Percentiles rank a stretch among this genome's conserved stretches.
Conservation (phyloP, 2,113 vertebrate species). For the Syngnathus typhle region DNA sequence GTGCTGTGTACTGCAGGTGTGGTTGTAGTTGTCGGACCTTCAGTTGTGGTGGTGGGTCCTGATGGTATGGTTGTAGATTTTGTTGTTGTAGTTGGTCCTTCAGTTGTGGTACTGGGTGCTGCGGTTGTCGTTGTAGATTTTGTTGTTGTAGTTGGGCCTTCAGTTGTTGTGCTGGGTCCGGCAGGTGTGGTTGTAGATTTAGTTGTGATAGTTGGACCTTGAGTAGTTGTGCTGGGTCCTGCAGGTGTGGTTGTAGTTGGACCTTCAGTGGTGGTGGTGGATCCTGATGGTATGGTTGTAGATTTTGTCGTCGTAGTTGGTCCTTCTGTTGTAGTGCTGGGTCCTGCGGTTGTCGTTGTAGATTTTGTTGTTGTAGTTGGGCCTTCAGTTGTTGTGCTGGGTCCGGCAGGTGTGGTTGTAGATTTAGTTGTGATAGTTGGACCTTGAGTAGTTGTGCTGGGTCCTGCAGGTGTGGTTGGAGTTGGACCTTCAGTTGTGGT, state of each 20-base stretch:
- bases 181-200: background rate
- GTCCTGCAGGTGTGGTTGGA: no score
- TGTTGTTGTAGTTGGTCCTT: no score
- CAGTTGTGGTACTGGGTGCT: no score
- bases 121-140: no score
- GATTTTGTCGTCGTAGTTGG: background rate
- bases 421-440: no score
- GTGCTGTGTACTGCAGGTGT: background rate
- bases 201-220: background rate
- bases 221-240: background rate
- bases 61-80: no score
- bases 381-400: background rate
- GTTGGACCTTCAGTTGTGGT: no score
- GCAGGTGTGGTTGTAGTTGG: background rate
- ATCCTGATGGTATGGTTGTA: background rate
- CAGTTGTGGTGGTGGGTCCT: no score
- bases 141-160: background rate
- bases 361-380: background rate
- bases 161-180: background rate
- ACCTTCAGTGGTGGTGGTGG: background rate
- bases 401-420: background rate
- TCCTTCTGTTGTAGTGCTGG: background rate
- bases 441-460: no score
- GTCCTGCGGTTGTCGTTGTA: background rate
- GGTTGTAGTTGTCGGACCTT: background rate